Base-by-base conservation (phyloP, 2,797 vertebrate genomes). In the Dendrocincla fuliginosa region DNA sequence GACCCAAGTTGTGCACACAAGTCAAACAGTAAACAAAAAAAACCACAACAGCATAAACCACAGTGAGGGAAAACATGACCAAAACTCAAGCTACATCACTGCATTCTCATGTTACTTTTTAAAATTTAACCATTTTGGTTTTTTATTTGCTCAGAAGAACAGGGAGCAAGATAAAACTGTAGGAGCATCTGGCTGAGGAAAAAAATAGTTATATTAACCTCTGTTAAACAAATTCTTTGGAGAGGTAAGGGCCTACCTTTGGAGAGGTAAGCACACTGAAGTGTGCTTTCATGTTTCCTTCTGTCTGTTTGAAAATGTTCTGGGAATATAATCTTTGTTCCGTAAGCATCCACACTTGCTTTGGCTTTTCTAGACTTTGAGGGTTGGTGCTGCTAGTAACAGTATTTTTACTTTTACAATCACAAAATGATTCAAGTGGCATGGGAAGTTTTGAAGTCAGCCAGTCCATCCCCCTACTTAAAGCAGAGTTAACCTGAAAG, bases 1-100 rank as follows among this genome's bases (percentile, higher is more conserved):
- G 57, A 75, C 57, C 32, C 2, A 59, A 85, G 42, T 64, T 75
- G 78, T 0, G 0, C 68, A 37, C 22, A 7, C 69, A 81, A 57
- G 76, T 91, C 85, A 95, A 95, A 90, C 27, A 86, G 79, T 81
- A 81, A 89, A 56, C 46, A 73, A 77, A 73, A 60, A 47, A 4
- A 11, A 2, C 61, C 79, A 46, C 57, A 84, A 23, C 73, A 84
- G 63, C 16, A 44, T 39, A 75, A 93, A 82, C 32, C 33, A 60
- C 65, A 55, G 0, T 9, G 32, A 75, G 16, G 61, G 50, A 78
- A 93, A 90, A 78, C 4, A 14, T 1, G 3, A 71, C 35, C 39
- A 65, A 81, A 90, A 81, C 57, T 64, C 59, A 91, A 81, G 61
- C 25, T 55, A n/a, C 16, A 25, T 50, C 22, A 6, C 77, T 84